These are phyloP conservation scores for Naso thynnoides DNA, from an alignment of 2,797 vertebrate genomes.

Conservation along the genomic window DNA sequence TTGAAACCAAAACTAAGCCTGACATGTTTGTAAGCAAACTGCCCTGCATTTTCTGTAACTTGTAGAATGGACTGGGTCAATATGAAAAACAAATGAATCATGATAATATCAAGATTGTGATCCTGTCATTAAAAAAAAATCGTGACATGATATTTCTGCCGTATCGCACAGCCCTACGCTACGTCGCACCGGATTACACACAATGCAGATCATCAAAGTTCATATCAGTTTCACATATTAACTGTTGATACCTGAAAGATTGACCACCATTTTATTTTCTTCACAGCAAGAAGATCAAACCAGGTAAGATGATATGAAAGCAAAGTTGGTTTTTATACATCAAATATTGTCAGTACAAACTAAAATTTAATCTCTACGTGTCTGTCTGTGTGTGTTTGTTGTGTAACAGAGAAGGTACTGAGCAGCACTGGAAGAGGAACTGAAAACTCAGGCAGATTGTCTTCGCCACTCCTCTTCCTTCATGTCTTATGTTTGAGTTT, in stretches of 20 bases:
- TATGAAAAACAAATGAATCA: no score
- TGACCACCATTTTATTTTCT: slow-evolving; percentile 48
- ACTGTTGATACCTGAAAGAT: slow-evolving; percentile 3
- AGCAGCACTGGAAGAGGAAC: slow-evolving; percentile 6
- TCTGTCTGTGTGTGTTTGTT: slow-evolving; percentile 8
- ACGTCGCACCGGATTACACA: background rate
- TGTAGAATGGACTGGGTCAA: no score
- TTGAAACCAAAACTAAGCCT: no score
- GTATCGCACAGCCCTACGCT: no score
- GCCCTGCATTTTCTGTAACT: no score
- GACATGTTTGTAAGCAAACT: no score
- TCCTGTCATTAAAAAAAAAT: no score
- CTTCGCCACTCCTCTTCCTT: background rate
- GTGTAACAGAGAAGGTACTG: slow-evolving; percentile 69
- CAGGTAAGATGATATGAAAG: slow-evolving; percentile 65
- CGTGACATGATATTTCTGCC: no score
- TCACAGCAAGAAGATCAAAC: slow-evolving; percentile 56
- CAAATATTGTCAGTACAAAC: background rate
- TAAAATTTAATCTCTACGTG: background rate
- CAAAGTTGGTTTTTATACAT: background rate
- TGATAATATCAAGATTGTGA: no score
- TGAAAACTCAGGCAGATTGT: background rate
- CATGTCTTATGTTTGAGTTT: background rate
- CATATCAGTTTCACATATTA: background rate
- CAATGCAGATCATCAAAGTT: background rate